These are phyloP conservation scores for Littorina saxatilis DNA, from an alignment of 1,140 invertebrate species.

Conservation along the genomic window DNA sequence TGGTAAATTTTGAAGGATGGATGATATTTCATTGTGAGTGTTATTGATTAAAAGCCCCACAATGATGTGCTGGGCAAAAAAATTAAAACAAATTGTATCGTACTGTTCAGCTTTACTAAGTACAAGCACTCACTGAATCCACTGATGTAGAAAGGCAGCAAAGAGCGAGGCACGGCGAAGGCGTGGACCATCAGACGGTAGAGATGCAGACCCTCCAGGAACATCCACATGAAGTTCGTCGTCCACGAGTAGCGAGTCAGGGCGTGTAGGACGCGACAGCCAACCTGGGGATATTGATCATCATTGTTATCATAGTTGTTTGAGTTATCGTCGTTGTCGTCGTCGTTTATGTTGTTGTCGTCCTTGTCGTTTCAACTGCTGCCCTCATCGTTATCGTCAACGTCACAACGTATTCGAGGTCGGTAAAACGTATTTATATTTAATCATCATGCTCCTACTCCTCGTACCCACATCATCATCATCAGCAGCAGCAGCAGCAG, in stretches of 20 bases:
- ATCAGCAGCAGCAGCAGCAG: too few relatives aligned
- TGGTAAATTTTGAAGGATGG: too few relatives aligned
- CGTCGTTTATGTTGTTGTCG: too few relatives aligned
- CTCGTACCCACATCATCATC: too few relatives aligned
- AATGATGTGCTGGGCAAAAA: too few relatives aligned
- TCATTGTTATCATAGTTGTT: neutral
- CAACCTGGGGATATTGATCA: too few relatives aligned
- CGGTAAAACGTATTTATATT: constrained; percentile 13
- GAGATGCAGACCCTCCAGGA: constrained; percentile 79
- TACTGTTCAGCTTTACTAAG: too few relatives aligned
- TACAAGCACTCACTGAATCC: constrained; percentile 78
- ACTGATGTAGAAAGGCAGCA: constrained; percentile 77
- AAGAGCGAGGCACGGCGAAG: constrained; percentile 77
- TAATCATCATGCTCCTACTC: constrained; percentile 31
- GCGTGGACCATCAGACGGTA: constrained; percentile 78
- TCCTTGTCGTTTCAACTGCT: neutral
- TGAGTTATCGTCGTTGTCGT: too few relatives aligned
- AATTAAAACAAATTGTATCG: too few relatives aligned
- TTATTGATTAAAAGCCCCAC: too few relatives aligned
- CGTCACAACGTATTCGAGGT: neutral
- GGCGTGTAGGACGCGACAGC: constrained; percentile 66
- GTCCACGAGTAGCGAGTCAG: constrained; percentile 63
- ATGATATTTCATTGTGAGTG: neutral
- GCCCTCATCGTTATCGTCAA: neutral
- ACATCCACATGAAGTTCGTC: constrained; percentile 76